Percentiles rank a stretch among this genome's conserved stretches.
Evolutionary conservation across 2,888 invertebrate genomes (phyloP).

Genomic region (Camptogramma bilineatum): DNA sequence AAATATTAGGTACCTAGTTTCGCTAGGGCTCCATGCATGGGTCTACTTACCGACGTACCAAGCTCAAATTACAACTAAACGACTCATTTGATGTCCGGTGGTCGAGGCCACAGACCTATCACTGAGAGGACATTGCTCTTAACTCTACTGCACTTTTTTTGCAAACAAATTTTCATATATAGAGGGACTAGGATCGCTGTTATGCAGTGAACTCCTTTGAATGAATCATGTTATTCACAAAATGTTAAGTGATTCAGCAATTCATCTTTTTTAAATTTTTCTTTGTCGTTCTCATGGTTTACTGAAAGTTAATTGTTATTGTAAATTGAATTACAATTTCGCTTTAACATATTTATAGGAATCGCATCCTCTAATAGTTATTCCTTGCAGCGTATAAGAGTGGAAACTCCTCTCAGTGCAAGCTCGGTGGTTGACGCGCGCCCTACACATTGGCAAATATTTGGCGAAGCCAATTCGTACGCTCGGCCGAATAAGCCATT

Average conservation of each 20-base stretch:
- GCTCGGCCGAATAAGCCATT: slow-evolving; percentile 61
- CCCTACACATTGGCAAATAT: slow-evolving; percentile 45
- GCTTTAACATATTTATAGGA: no score
- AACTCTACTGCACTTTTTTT: background rate
- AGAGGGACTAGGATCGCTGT: background rate
- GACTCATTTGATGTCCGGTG: slow-evolving; percentile 41
- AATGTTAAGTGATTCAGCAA: no score
- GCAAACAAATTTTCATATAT: background rate
- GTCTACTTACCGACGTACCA: slow-evolving; percentile 68
- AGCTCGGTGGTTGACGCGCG: slow-evolving; percentile 27
- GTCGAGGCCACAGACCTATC: slow-evolving; percentile 21
- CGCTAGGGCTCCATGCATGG: slow-evolving; percentile 76
- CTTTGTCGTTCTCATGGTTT: no score
- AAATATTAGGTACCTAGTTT: slow-evolving; percentile 74
- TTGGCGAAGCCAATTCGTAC: slow-evolving; percentile 47
- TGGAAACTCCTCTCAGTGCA: slow-evolving; percentile 13
- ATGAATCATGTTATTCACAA: no score
- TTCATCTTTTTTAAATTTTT: no score
- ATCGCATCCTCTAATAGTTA: no score
- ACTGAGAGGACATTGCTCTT: slow-evolving; percentile 7
- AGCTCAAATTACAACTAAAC: slow-evolving; percentile 67
- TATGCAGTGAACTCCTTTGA: no score
- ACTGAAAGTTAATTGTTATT: no score
- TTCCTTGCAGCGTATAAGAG: background rate
- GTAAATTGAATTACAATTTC: no score